A percentile compares a stretch with the other conserved stretches of the same genome.
phyloP scores from a whole-genome alignment of 1,140 invertebrate genomes.

The Zaprionus africanus region DNA sequence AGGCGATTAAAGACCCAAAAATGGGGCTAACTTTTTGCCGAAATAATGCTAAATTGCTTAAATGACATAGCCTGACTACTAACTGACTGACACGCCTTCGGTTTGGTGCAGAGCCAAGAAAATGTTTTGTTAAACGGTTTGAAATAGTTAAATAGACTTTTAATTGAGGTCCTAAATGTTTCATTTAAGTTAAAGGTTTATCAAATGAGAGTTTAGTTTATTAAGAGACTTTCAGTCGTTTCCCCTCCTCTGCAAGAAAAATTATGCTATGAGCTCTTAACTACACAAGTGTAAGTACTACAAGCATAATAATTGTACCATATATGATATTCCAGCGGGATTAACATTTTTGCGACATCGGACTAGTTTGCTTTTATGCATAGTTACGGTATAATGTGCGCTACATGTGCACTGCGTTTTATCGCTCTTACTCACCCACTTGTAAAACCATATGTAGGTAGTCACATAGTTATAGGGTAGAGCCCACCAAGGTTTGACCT shows the following conservation, averaged over 20 bases:
- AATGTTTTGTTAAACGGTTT: constrained; percentile 26
- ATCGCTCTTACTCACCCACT: background rate
- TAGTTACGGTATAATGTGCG: background rate
- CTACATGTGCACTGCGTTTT: constrained; percentile 22
- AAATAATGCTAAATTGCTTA: constrained; percentile 49
- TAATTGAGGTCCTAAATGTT: constrained; percentile 17
- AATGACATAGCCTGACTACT: constrained; percentile 36
- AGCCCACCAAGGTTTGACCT: constrained; percentile 26
- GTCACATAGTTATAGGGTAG: background rate
- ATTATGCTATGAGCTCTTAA: background rate
- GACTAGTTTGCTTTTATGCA: constrained; percentile 16
- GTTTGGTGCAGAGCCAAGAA: constrained; percentile 51
- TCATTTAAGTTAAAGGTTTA: background rate
- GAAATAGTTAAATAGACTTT: constrained; percentile 29
- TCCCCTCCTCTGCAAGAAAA: background rate
- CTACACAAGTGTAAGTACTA: background rate
- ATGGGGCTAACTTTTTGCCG: constrained; percentile 35
- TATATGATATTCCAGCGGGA: background rate
- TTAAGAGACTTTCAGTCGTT: too few relatives aligned
- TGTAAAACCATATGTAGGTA: background rate
- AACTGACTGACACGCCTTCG: constrained; percentile 12
- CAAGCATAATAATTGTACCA: background rate
- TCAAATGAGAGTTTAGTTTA: too few relatives aligned
- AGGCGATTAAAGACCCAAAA: constrained; percentile 1
- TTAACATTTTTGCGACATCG: constrained; percentile 20